Conservation (phyloP, 2,888 invertebrate genomes). For the Leptarthrus brevirostris region DNA sequence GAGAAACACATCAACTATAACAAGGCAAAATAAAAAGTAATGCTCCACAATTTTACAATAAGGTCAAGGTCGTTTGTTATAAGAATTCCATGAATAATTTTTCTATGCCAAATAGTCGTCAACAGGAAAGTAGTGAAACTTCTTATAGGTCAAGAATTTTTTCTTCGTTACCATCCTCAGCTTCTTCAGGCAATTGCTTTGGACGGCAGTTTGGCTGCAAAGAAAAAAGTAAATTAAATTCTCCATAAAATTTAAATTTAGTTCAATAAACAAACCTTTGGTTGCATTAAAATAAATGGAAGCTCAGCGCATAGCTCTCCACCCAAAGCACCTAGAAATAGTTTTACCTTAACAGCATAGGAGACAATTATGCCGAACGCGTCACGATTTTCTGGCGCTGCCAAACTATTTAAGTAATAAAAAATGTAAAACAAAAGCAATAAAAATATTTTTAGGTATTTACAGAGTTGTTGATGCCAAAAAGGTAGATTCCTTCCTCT, state of each 20-base stretch:
- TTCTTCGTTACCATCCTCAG: background rate
- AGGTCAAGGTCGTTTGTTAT: background rate
- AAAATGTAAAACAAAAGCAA: background rate
- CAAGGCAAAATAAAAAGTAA: background rate
- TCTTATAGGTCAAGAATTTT: constrained; percentile 29
- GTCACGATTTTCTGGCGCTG: constrained; percentile 85
- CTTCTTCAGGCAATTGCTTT: constrained; percentile 28
- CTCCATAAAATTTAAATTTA: background rate
- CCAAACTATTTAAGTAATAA: constrained; percentile 68
- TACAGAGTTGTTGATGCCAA: constrained; percentile 93
- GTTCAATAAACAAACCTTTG: constrained; percentile 72
- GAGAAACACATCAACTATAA: constrained; percentile 6
- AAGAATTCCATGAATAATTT: constrained; percentile 1
- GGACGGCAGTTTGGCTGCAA: constrained; percentile 4
- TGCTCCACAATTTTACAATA: constrained; percentile 24
- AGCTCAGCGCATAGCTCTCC: constrained; percentile 92
- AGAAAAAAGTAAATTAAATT: background rate
- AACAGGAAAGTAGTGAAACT: no score
- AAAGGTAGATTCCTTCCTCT: constrained; percentile 79
- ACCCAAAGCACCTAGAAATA: constrained; percentile 91
- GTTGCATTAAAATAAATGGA: constrained; percentile 92
- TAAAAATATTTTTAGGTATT: constrained; percentile 61
- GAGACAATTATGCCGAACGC: constrained; percentile 96
- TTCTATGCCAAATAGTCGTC: constrained; percentile 6
- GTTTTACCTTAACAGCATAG: constrained; percentile 93